Evolutionary conservation across 2,113 vertebrate species (phyloP), one percentile per base, ranked within the genome.

Genomic region (Ictidomys tridecemlineatus): DNA sequence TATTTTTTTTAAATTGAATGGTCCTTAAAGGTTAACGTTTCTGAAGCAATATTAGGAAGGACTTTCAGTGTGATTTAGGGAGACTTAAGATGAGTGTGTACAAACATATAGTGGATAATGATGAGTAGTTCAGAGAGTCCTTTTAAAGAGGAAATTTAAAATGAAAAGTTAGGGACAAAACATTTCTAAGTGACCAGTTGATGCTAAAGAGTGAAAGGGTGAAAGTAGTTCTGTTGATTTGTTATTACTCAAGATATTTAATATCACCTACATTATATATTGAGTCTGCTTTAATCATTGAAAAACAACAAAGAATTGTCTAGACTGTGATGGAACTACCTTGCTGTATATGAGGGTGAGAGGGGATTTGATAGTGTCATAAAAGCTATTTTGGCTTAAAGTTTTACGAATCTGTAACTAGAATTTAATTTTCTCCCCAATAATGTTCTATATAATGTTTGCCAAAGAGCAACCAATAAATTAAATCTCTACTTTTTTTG

Each of bases 401-500:
- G 97, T 97, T 98, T 98, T 98, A 98, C 98, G 95, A 98, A 98
- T 98, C 97, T 98, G 97, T 98, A 98, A 98, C 95, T 98, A 98
- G 98, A 98, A 98, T 98, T 97, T 98, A 98, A 93, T 96, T 97
- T 98, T 98, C 97, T 98, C 95, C 98, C 96, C 97, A 98, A 97
- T 98, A 98, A 98, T 98, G 98, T 98, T 99, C 98, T 98, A 97
- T 98, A 80, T 98, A 97, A 98, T 93, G 96, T 95, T 98, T 98
- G 98, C 98, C 97, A 98, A 98, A 97, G 97, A 98, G 93, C 98
- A 98, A 97, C 95, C 98, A 98, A 98, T 98, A 98, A 99, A 98
- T 98, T 97, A 98, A 98, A 96, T 95, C 96, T 98, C 97, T 98
- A 98, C 97, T 98, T 92, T 97, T 96, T 97, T 83, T 98, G 92